Evolutionary conservation across 1,140 invertebrate genomes (phyloP).

Genomic region (Bombyx mori): ASM3026992v2 NC_085117.1:2004001-2004500

Average conservation of each 20-base stretch:
- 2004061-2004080: constrained; percentile 14
- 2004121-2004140: constrained; percentile 6
- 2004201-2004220: constrained; percentile 27
- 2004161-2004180: constrained; percentile 11
- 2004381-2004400: too few relatives aligned
- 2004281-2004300: constrained; percentile 7
- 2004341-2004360: too few relatives aligned
- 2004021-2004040: constrained; percentile 11
- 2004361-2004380: too few relatives aligned
- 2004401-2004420: too few relatives aligned
- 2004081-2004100: constrained; percentile 15
- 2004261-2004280: constrained; percentile 7
- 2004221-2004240: constrained; percentile 21
- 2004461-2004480: too few relatives aligned
- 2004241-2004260: constrained; percentile 18
- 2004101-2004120: constrained; percentile 11
- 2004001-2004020: constrained; percentile 14
- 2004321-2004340: too few relatives aligned
- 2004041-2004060: constrained; percentile 7
- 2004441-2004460: too few relatives aligned
- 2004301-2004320: too few relatives aligned
- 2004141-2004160: constrained; percentile 11
- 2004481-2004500: too few relatives aligned
- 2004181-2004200: constrained; percentile 6
- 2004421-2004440: too few relatives aligned